A percentile compares a stretch with the other conserved stretches of the same genome.
These are phyloP conservation scores for Argya squamiceps DNA, from an alignment of 2,797 vertebrate species.

Conservation along the genomic window DNA sequence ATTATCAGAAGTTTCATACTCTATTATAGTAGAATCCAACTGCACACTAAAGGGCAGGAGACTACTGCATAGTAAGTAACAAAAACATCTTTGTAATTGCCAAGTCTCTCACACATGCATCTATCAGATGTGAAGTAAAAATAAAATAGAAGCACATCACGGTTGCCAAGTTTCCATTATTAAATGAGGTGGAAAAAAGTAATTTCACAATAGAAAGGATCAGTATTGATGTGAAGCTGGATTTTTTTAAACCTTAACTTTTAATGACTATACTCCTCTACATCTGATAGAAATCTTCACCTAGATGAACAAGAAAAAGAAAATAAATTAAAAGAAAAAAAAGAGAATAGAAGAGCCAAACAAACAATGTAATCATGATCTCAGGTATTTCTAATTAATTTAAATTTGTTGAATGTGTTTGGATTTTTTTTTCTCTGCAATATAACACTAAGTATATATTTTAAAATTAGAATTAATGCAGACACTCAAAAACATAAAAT, in stretches of 20 bases:
- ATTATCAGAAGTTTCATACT: neutral
- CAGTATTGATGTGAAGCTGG: neutral
- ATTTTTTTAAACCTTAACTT: neutral
- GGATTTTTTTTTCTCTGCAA: neutral
- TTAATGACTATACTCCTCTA: neutral
- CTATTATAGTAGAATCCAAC: neutral
- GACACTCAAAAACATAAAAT: neutral
- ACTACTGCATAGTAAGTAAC: neutral
- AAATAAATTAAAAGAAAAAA: neutral
- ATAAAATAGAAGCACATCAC: neutral
- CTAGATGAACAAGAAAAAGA: neutral
- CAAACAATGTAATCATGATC: neutral
- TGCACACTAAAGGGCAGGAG: neutral
- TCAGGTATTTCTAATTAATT: neutral
- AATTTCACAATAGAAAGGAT: conserved; percentile 40
- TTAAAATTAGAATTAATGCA: neutral
- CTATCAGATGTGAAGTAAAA: conserved; percentile 5
- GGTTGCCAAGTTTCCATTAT: neutral
- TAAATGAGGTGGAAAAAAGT: conserved; percentile 53
- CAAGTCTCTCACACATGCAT: neutral
- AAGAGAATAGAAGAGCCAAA: neutral
- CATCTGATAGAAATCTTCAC: neutral
- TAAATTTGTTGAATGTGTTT: neutral
- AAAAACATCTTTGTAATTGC: neutral
- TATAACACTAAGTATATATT: neutral